Evolutionary conservation across 2,797 vertebrate species (phyloP), one percentile per base, ranked within the genome.

Genomic region (Cynodonichthys magdalenae): DNA sequence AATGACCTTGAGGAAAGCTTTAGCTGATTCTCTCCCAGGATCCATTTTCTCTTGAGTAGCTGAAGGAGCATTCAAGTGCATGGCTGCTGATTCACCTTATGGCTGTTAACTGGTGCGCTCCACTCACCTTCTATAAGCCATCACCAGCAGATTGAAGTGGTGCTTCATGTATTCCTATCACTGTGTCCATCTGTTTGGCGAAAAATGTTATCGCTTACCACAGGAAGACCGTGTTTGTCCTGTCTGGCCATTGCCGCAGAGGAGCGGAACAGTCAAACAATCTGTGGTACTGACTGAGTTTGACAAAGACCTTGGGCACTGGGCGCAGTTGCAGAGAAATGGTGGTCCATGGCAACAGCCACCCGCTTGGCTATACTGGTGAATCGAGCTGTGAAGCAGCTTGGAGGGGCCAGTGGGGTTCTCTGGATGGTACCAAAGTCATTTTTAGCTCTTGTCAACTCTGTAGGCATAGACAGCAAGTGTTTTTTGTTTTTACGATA

Each of bases 1-100:
- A 44, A n/a, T 54, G 89, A 92, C 87, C 85, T 91, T 90, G 79
- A 87, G 68, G 69, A 72, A 77, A 64, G 76, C 82, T 52, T 53
- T 3, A 59, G 53, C 66, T 64, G 59, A 80, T 77, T 82, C 71
- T 63, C 71, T 79, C 67, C 34, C 34, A 15, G 78, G 71, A 79
- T 83, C 55, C 71, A 78, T 83, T 85, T 82, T 67, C 67, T 73
- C 68, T 66, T 0, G 57, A 65, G 71, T 17, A n/a, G 63, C 53
- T 49, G 56, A 66, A 71, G 68, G 61, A 70, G 70, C 72, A 46
- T 81, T 82, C 61, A 77, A 81, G 75, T 79, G 66, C 73, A 53
- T 2, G 34, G 51, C 70, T 80, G 66, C 84, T 70, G 74, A 77
- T 82, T 80, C 84, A 62, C 81, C 83, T 85, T 60, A 74, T 71